Evolutionary conservation across 2,113 vertebrate species (phyloP).

Genomic region (Lampris megalopsis): DNA sequence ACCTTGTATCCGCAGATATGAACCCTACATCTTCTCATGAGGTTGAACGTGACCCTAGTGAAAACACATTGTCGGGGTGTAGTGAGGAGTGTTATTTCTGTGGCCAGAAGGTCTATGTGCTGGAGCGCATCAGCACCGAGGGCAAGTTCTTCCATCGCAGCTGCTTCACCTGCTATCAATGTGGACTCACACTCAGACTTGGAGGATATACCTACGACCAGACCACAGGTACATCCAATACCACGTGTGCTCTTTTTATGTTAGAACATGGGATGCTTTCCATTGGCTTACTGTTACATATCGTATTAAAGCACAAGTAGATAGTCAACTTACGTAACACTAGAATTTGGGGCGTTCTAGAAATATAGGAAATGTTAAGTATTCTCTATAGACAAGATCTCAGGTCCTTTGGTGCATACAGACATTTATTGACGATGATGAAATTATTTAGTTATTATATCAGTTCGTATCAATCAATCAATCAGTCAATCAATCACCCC

Average conservation of each 20-base stretch:
- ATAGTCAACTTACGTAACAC: no score
- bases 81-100: conserved; percentile 91
- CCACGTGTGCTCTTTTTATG: not conserved
- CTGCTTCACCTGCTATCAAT: conserved; percentile 89
- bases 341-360: no score
- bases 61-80: conserved; percentile 39
- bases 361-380: no score
- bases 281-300: not conserved
- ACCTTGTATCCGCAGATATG: conserved; percentile 40
- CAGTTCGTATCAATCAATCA: no score
- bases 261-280: not conserved
- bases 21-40: not conserved
- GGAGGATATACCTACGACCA: conserved; percentile 86
- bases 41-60: not conserved
- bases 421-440: no score
- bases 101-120: conserved; percentile 84
- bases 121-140: conserved; percentile 91
- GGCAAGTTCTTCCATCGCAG: conserved; percentile 93
- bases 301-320: not conserved
- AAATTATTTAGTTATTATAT: no score
- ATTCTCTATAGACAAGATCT: no score
- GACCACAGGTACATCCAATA: conserved; percentile 81
- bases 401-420: no score
- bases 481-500: no score
- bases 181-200: conserved; percentile 86